Base-by-base conservation (phyloP, 1,140 invertebrate genomes). In the Brachionus rotundiformis region DNA sequence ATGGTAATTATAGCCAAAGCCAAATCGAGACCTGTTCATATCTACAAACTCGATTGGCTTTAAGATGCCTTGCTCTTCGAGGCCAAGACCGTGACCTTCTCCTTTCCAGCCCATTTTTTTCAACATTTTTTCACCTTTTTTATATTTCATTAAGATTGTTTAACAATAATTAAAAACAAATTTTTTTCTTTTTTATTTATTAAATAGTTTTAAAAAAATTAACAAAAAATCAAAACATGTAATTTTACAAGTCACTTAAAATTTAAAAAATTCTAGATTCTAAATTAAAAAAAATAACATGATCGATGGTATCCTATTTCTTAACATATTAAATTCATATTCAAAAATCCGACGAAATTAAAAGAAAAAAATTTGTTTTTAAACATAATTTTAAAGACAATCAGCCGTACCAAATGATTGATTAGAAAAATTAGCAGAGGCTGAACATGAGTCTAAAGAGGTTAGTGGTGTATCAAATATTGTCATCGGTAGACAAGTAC, bases 91-190 rank as follows among this genome's bases (percentile, higher is more conserved):
- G 31, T 59, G 25, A 16, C 75, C 75, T 19, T 77, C 75, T 10
- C 76, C 76, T 59, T 79, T 79, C 76, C 76, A 79, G 2, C 76
- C 76, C 76, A 79, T 79, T 79, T 79, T 79, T 59, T 79, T 79
- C 11, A 79, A 11, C 16, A 79, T 13, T 63, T 63, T 79, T 36
- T 54, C 76, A n/a, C 76, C 76, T 79, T 23, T 49, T 39, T 10
- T 10, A 71, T 39, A 16, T 6, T 27, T 39, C 16, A 11, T 71
- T 71, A 36, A 16, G 4, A 36, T n/a, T n/a, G n/a, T n/a, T n/a
- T n/a, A n/a, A n/a, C n/a, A n/a, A n/a, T n/a, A n/a, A 33, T 68
- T 8, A 73, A 33, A 41, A 73, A 73, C 33, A 73, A 73, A 73
- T 73, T 27, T 73, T 73, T 68, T 68, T 68, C 63, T 63, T 73